These are phyloP conservation scores for Patella pellucida DNA, from an alignment of 2,888 invertebrate genomes.

Conservation along the genomic window DNA sequence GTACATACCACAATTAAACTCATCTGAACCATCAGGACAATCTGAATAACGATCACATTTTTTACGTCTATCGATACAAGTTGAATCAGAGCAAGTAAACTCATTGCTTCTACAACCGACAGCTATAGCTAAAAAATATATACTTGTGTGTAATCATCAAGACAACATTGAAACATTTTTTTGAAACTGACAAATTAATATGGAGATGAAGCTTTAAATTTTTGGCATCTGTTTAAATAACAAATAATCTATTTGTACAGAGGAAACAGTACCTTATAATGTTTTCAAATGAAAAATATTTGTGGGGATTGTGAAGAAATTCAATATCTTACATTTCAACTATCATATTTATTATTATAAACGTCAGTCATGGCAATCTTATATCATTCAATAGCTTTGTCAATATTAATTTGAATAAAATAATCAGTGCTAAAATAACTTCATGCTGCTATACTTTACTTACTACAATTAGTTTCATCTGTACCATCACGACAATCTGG, in stretches of 20 bases:
- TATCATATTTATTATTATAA: too few relatives aligned
- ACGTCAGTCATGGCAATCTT: too few relatives aligned
- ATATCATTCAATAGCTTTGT: too few relatives aligned
- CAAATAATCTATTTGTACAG: too few relatives aligned
- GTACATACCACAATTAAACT: conserved; percentile 80
- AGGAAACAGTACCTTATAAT: too few relatives aligned
- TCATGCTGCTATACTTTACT: conserved; percentile 42
- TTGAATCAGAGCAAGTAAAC: conserved; percentile 69
- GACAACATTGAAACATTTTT: not conserved
- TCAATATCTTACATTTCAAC: too few relatives aligned
- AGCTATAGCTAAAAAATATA: conserved; percentile 9
- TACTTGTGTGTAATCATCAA: not conserved
- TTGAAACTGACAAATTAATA: too few relatives aligned
- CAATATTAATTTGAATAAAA: not conserved
- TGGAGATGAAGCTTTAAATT: too few relatives aligned
- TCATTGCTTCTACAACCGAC: conserved; percentile 36
- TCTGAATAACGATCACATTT: conserved; percentile 57
- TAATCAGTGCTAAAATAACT: not conserved
- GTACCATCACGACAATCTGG: conserved; percentile 62
- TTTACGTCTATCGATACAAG: conserved; percentile 64
- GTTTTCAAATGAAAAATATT: too few relatives aligned
- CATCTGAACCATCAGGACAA: conserved; percentile 60
- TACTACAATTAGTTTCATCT: conserved; percentile 63
- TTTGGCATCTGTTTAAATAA: too few relatives aligned
- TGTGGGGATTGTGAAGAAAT: too few relatives aligned